Percentiles rank a stretch among this genome's conserved stretches.
Evolutionary conservation across 2,888 invertebrate genomes (phyloP).

Genomic region (Sphaerophoria taeniata): DNA sequence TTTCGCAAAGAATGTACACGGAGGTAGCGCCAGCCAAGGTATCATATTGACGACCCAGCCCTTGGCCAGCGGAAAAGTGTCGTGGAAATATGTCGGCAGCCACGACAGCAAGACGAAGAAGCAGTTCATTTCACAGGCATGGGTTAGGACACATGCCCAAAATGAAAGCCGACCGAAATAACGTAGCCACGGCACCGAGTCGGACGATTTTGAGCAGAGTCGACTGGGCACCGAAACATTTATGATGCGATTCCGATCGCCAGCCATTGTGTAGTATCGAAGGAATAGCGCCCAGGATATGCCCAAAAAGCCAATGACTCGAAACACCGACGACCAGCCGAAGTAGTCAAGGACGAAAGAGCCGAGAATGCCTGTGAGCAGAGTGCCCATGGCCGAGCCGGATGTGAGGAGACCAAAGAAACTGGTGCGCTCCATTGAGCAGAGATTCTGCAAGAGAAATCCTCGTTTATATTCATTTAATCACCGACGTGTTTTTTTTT

Average conservation of each 20-base stretch:
- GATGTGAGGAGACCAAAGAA: constrained; percentile 87
- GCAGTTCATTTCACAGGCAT: constrained; percentile 89
- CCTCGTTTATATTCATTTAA: neutral
- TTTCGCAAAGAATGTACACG: constrained; percentile 86
- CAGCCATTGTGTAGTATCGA: constrained; percentile 84
- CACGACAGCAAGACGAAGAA: constrained; percentile 89
- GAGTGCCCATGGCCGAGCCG: constrained; percentile 86
- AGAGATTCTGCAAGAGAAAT: constrained; percentile 83
- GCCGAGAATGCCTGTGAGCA: constrained; percentile 87
- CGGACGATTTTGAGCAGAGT: constrained; percentile 80
- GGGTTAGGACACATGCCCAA: constrained; percentile 88
- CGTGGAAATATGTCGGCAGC: constrained; percentile 90
- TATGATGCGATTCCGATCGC: constrained; percentile 81
- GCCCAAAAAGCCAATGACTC: constrained; percentile 85
- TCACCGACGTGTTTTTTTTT: neutral
- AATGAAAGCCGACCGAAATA: constrained; percentile 85
- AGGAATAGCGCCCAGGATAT: constrained; percentile 85
- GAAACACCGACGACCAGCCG: constrained; percentile 87
- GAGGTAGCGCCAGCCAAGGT: constrained; percentile 87
- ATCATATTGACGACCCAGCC: constrained; percentile 90
- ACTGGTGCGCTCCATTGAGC: constrained; percentile 86
- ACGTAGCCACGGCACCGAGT: constrained; percentile 85
- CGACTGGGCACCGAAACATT: constrained; percentile 81
- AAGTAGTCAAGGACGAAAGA: constrained; percentile 86
- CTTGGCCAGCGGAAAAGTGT: constrained; percentile 87